A percentile compares a stretch with the other conserved stretches of the same genome.
These are phyloP conservation scores for Tethya wilhelma DNA, from an alignment of 37 sponge, comb jelly and placozoan species.

Conservation along the genomic window DNA sequence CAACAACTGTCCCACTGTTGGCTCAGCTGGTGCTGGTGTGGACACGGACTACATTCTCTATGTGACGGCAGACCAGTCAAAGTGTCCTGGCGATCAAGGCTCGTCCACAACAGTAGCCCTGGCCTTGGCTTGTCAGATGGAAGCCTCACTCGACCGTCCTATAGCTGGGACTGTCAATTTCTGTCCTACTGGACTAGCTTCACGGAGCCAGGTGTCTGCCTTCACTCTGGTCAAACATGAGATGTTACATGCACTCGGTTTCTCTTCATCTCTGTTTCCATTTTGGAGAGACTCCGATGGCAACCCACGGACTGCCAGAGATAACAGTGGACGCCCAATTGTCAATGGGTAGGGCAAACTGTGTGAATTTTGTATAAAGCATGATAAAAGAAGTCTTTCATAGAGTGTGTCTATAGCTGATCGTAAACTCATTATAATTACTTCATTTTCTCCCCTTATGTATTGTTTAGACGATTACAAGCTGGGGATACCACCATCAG, in stretches of 20 bases:
- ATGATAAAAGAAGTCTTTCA: too few species aligned
- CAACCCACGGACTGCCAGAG: constrained; percentile 73
- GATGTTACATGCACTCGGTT: constrained; percentile 81
- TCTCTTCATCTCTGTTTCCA: constrained; percentile 59
- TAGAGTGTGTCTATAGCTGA: too few species aligned
- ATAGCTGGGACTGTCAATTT: constrained; percentile 84
- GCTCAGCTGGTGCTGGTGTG: constrained; percentile 72
- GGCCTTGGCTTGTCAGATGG: constrained; percentile 73
- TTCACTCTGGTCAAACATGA: constrained; percentile 78
- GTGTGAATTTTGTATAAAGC: too few species aligned
- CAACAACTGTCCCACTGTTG: background rate
- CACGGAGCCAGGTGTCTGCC: constrained; percentile 19
- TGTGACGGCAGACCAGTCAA: constrained; percentile 54
- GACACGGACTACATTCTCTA: constrained; percentile 78
- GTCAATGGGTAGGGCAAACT: constrained; percentile 9
- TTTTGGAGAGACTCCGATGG: constrained; percentile 75
- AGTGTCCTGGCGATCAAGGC: constrained; percentile 2
- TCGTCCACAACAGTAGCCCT: constrained; percentile 59
- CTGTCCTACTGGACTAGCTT: constrained; percentile 65
- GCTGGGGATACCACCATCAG: constrained; percentile 21
- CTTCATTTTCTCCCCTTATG: too few species aligned
- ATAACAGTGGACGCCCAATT: constrained; percentile 13
- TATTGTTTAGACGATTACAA: too few species aligned
- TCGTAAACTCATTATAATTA: too few species aligned
- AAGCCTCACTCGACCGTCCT: constrained; percentile 72